These are phyloP conservation scores for Lepilemur septentrionalis DNA, from an alignment of 2,797 vertebrate species.

Conservation along the genomic window DNA sequence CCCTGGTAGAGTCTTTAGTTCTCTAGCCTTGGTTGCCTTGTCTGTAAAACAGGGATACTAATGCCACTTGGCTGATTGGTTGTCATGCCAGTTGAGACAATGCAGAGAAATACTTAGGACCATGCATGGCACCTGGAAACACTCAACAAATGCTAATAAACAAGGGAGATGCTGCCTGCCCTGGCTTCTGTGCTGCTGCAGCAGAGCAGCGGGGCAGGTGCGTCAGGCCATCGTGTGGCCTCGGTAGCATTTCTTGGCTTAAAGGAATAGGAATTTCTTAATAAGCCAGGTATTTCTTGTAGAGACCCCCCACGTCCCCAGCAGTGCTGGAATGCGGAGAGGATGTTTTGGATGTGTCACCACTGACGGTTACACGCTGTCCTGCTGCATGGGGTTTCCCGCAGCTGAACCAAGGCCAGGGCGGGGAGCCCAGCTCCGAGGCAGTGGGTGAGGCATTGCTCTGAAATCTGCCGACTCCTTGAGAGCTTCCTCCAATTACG, in stretches of 20 bases:
- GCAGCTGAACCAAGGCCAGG: background rate
- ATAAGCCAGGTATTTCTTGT: background rate
- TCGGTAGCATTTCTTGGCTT: background rate
- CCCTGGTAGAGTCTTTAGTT: too few species aligned
- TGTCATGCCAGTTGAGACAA: background rate
- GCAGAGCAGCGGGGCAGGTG: background rate
- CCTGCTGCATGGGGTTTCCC: background rate
- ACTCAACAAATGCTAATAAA: background rate
- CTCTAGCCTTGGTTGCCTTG: background rate
- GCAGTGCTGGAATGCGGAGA: conserved; percentile 44
- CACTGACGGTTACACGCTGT: background rate
- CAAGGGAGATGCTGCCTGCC: background rate
- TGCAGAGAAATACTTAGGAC: background rate
- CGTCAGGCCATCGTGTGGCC: background rate
- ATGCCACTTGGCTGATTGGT: background rate
- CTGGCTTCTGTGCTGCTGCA: background rate
- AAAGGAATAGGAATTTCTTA: background rate
- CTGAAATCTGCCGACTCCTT: fast-evolving
- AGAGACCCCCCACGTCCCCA: background rate
- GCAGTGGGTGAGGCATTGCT: background rate
- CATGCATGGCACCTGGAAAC: background rate
- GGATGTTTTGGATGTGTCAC: conserved; percentile 38
- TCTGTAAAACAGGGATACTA: background rate
- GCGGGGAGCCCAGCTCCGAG: conserved; percentile 7
- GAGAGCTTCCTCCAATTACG: conserved; percentile 43